phyloP scores from a whole-genome alignment of 2,888 invertebrate genomes.

The Lumbricus terrestris region DNA sequence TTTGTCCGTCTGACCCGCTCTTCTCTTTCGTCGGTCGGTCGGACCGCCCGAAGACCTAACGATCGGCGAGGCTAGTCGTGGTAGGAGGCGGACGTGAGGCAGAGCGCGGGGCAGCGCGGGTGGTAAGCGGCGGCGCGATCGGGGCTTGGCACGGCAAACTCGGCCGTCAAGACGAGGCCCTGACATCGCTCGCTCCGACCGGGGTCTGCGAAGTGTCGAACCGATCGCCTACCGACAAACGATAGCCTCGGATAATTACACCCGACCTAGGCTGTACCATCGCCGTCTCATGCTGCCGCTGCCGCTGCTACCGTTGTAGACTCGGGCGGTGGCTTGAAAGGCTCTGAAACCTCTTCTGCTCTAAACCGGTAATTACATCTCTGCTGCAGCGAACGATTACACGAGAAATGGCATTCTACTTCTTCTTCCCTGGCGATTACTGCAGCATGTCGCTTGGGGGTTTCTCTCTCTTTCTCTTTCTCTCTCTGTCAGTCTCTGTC shows the following conservation, averaged over 20 bases:
- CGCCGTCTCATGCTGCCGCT: background rate
- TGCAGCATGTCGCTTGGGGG: background rate
- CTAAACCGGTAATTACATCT: background rate
- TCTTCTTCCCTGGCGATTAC: background rate
- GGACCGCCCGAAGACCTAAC: background rate
- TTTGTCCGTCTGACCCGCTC: background rate
- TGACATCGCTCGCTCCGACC: conserved; percentile 4
- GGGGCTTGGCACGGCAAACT: background rate
- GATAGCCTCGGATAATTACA: conserved; percentile 3
- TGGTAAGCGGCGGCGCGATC: background rate
- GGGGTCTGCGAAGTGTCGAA: background rate
- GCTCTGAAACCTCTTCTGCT: background rate
- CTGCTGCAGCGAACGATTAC: background rate
- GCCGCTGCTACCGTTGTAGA: no score
- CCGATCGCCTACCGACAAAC: background rate
- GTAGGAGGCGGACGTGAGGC: background rate
- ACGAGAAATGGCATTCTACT: background rate
- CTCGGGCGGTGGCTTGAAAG: background rate
- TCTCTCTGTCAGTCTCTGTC: background rate
- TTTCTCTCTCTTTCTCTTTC: background rate
- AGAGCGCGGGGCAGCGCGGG: background rate
- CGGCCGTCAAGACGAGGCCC: conserved; percentile 10
- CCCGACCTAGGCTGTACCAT: conserved; percentile 12
- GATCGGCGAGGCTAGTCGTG: background rate
- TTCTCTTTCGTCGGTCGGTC: background rate